phyloP scores from a whole-genome alignment of 2,113 vertebrate genomes.

The Stictonetta naevosa region DNA sequence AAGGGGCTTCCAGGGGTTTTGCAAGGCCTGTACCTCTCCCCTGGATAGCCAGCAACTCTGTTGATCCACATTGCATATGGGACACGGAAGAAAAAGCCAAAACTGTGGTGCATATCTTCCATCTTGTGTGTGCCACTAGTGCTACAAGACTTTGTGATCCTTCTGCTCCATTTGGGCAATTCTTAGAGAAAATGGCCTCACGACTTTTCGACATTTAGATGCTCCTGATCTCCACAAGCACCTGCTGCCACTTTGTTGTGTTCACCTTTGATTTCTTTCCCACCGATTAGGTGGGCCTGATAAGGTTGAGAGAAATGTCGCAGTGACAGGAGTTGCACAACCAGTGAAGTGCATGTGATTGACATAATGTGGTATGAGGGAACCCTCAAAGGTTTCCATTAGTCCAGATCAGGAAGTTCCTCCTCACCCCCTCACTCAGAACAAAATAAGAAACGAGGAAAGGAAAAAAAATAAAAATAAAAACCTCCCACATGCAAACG shows the following conservation, averaged over 20 bases:
- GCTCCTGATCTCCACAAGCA: not conserved
- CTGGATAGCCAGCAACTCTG: not conserved
- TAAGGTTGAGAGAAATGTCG: not conserved
- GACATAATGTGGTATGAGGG: not conserved
- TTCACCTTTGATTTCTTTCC: not conserved
- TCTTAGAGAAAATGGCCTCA: not conserved
- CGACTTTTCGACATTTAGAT: not conserved
- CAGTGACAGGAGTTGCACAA: not conserved
- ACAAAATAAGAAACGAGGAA: not conserved
- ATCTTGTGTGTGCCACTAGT: not conserved
- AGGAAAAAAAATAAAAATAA: not conserved
- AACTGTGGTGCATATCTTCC: not conserved
- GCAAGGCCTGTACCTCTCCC: not conserved
- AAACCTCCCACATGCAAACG: not conserved
- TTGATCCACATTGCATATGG: not conserved
- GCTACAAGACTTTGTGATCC: not conserved
- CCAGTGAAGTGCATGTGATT: not conserved
- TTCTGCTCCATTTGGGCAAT: not conserved
- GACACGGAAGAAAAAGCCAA: not conserved
- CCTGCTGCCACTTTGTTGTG: not conserved
- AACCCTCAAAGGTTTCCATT: not conserved
- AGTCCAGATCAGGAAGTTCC: not conserved
- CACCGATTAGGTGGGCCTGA: fast-evolving
- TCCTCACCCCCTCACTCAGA: not conserved
- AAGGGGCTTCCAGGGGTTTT: not conserved